Evolutionary conservation across 2,888 invertebrate genomes (phyloP), one percentile per base, ranked within the genome.

Genomic region (Drosophila mimica): DNA sequence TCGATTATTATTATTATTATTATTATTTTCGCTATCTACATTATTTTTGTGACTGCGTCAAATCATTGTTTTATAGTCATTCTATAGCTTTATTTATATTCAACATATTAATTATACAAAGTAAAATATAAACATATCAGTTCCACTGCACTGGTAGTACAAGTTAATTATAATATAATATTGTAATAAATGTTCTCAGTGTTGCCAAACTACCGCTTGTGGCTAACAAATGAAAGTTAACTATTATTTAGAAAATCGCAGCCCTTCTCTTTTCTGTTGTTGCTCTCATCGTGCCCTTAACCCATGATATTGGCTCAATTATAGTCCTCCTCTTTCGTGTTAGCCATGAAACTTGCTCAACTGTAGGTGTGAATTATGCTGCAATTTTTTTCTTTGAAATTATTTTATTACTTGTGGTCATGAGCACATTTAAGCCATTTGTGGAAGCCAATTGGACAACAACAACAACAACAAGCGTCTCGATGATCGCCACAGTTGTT

Each of bases 361-460:
- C 49, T 51, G 11, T 52, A 71, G 76, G 89, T 89, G 84, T 76
- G 74, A 86, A 88, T 86, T 89, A 75, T 83, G 84, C 79, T 78
- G 82, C 77, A 67, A 72, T 76, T 81, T 85, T 60, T 73, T 81
- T 80, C 72, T 86, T 46, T 25, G 4, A 15, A 56, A 88, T 88
- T 83, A 81, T 88, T 88, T 89, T 81, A 88, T 88, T 82, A 79
- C 88, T 83, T 82, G 83, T 83, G 88, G 90, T 88, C 90, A 88
- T 90, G 90, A 90, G 89, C 89, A 70, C 89, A 78, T 86, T 89
- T 82, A 88, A 83, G 73, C 89, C 84, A 88, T 85, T 85, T 85
- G 89, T 74, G 89, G 87, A 81, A 72, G 82, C 57, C 82, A 82
- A 74, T 83, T 83, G 74, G 87, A 70, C 79, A 79, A 68, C 84